Percentiles rank a stretch among this genome's conserved stretches.
Evolutionary conservation across 2,797 vertebrate species (phyloP).

Genomic region (Falco concolor): DNA sequence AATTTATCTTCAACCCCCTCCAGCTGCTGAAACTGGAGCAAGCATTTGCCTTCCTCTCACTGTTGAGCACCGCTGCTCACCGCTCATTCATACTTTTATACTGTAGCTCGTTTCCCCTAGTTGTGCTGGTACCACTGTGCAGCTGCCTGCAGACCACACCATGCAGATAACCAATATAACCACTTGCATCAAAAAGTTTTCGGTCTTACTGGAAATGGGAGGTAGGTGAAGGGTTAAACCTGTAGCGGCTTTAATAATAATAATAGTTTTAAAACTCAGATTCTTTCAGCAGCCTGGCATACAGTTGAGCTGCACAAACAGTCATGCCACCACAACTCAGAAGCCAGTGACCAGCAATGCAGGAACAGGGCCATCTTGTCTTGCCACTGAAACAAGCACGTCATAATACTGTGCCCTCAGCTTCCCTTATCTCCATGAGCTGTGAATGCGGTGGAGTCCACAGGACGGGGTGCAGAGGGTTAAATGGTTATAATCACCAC

Average conservation of each 20-base stretch:
- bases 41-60: neutral
- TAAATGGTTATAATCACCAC: neutral
- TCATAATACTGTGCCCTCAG: neutral
- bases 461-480: neutral
- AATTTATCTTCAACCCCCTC: neutral
- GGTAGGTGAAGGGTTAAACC: neutral
- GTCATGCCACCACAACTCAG: neutral
- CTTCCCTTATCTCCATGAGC: neutral
- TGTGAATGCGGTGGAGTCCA: neutral
- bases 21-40: neutral
- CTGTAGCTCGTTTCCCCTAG: neutral
- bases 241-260: neutral
- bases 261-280: neutral
- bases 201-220: neutral
- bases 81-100: accelerated
- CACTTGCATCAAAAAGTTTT: neutral
- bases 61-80: neutral
- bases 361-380: constrained; percentile 2
- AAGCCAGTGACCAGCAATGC: neutral
- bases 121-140: neutral
- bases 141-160: accelerated
- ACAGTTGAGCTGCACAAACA: neutral
- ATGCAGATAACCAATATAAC: no score
- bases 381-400: neutral
- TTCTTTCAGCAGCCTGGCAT: neutral